Percentiles rank a stretch among this genome's conserved stretches.
Conservation (phyloP, 2,113 vertebrate species). For the Ellobius talpinus region DNA sequence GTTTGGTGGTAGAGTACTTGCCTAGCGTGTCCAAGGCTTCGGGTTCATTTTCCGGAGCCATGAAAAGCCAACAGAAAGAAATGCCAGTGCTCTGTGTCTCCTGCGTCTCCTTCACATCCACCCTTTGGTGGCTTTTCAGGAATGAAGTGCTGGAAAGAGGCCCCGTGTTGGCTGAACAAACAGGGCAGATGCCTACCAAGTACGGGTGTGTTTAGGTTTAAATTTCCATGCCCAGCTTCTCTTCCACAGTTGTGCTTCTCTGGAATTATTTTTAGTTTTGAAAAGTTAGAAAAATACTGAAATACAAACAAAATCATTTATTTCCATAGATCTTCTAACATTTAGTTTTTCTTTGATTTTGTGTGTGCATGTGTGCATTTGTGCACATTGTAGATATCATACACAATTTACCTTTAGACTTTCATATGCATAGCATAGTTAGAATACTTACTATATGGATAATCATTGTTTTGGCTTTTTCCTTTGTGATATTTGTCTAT, state of each 20-base stretch:
- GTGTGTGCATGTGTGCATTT: neutral
- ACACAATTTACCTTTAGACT: neutral
- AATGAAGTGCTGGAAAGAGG: neutral
- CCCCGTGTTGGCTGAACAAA: neutral
- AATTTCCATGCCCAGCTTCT: neutral
- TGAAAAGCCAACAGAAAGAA: neutral
- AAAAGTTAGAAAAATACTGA: neutral
- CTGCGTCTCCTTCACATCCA: neutral
- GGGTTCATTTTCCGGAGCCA: neutral
- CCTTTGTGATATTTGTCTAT: slow-evolving; percentile 51
- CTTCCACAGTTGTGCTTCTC: neutral
- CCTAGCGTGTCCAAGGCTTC: neutral
- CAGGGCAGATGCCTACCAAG: neutral
- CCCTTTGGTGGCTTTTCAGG: neutral
- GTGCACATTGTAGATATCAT: neutral
- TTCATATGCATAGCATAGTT: neutral
- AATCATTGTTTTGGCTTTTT: slow-evolving; percentile 28
- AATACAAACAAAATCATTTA: neutral
- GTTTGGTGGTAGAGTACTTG: neutral
- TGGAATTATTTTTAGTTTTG: neutral
- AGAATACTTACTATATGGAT: neutral
- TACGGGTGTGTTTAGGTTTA: neutral
- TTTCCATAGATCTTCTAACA: neutral
- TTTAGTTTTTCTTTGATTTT: neutral
- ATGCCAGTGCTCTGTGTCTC: too few relatives aligned